Evolutionary conservation across 1,140 invertebrate genomes (phyloP).

Genomic region (Sweltsa coloradensis): DNA sequence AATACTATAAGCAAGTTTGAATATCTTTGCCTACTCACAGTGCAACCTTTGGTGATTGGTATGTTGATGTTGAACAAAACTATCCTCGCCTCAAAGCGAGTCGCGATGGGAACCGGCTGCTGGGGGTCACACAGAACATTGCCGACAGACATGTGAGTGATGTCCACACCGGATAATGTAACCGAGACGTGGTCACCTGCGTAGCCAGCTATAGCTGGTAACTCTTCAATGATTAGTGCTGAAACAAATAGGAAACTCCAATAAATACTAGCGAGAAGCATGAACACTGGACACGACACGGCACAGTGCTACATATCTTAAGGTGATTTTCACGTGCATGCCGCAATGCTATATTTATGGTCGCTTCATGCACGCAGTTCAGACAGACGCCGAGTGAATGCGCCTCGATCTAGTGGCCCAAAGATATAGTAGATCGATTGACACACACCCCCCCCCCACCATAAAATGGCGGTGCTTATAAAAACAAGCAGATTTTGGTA

Average conservation of each 20-base stretch:
- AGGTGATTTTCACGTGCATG: no score
- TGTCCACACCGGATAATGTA: conserved; percentile 68
- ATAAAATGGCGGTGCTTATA: no score
- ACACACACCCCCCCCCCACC: no score
- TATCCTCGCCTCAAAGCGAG: conserved; percentile 77
- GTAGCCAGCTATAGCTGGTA: conserved; percentile 58
- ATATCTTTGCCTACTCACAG: no score
- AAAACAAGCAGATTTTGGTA: no score
- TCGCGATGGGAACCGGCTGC: conserved; percentile 64
- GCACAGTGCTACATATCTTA: no score
- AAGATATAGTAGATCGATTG: no score
- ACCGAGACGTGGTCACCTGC: conserved; percentile 87
- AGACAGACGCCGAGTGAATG: no score
- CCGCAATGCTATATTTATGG: no score
- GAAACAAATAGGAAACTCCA: conserved; percentile 3
- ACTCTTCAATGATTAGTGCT: conserved; percentile 62
- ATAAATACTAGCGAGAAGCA: background rate
- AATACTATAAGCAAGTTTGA: no score
- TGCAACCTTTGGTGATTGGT: conserved; percentile 84
- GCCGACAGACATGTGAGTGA: conserved; percentile 74
- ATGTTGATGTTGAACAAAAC: conserved; percentile 87
- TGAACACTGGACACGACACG: background rate
- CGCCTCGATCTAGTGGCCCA: no score
- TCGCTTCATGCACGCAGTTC: no score
- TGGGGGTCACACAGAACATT: conserved; percentile 72